Base-by-base conservation (phyloP, 2,797 vertebrate species). In the Falco peregrinus region DNA sequence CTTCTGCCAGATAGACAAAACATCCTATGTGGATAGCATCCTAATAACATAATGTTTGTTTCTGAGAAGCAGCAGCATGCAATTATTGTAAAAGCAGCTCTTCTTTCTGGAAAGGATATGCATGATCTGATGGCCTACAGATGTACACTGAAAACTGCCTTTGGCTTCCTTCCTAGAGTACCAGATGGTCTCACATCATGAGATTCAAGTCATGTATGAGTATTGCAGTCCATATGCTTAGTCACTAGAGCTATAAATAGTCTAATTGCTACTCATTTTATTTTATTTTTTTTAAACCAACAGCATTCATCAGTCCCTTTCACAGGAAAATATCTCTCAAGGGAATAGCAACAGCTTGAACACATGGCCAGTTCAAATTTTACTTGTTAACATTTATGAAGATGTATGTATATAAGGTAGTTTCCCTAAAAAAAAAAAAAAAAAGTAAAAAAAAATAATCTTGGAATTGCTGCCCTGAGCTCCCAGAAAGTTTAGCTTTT, bases 231-330 rank as follows among this genome's bases (percentile, higher is more conserved):
- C 59, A 84, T 41, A 61, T 89, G 84, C 90, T 96, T 65, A 96
- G 84, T 97, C 96, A 96, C 20, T 78, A 69, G 13, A 89, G 45
- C 76, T 97, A 97, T 79, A 95, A 96, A 96, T 95, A 96, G 57
- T 29, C 29, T 22, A 77, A 84, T 68, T 63, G 5, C 31, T 45
- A 20, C 33, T 11, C 4, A 21, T 5, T 22, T 57, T 39, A 39
- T 45, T 28, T 47, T 37, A 39, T 54, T 48, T 53, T n/a, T 26
- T 64, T 33, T 6, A 2, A 60, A 67, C 11, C 20, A 82, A 17
- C 18, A 79, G 24, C 24, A 81, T 68, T 78, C 20, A 54, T 71
- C 26, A 59, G 19, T 26, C 9, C 4, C 12, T 92, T 92, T 47
- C 39, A 79, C 29, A 64, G 15, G 11, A 53, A 37, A 54, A 64